These are phyloP conservation scores for Clostera curtula DNA, from an alignment of 2,888 invertebrate genomes.

Conservation along the genomic window DNA sequence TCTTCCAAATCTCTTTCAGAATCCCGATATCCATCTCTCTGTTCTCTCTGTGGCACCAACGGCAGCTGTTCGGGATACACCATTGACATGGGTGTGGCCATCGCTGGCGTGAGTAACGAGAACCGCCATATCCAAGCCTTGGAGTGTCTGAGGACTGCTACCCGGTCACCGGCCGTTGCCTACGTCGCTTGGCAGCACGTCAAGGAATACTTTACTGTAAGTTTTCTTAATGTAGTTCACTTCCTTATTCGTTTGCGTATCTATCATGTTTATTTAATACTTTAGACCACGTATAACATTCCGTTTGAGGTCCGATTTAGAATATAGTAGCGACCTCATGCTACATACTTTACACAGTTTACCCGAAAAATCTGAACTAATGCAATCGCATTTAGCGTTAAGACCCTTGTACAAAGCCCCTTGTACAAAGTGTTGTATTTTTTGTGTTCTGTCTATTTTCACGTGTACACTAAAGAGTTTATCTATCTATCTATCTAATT, in stretches of 20 bases:
- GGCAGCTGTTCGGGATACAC: slow-evolving; percentile 38
- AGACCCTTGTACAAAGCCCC: too few relatives aligned
- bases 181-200: slow-evolving; percentile 74
- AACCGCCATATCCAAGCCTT: slow-evolving; percentile 79
- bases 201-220: slow-evolving; percentile 64
- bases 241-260: slow-evolving; percentile 1
- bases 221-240: slow-evolving; percentile 15
- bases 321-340: too few relatives aligned
- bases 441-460: too few relatives aligned
- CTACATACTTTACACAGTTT: too few relatives aligned
- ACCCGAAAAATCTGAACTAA: too few relatives aligned
- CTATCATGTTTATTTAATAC: too few relatives aligned
- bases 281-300: too few relatives aligned
- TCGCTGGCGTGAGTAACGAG: slow-evolving; percentile 38
- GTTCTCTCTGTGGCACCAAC: slow-evolving; percentile 68
- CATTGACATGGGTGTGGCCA: slow-evolving; percentile 33
- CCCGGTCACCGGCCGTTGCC: slow-evolving; percentile 63
- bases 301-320: too few relatives aligned
- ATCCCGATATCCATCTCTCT: slow-evolving; percentile 67
- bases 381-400: too few relatives aligned
- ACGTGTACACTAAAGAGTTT: too few relatives aligned
- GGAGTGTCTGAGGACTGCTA: slow-evolving; percentile 73
- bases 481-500: too few relatives aligned
- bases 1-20: slow-evolving; percentile 53
- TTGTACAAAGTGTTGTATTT: too few relatives aligned